A percentile compares a stretch with the other conserved stretches of the same genome.
Evolutionary conservation across 2,888 invertebrate species (phyloP).

Genomic region (Myathropa florea): DNA sequence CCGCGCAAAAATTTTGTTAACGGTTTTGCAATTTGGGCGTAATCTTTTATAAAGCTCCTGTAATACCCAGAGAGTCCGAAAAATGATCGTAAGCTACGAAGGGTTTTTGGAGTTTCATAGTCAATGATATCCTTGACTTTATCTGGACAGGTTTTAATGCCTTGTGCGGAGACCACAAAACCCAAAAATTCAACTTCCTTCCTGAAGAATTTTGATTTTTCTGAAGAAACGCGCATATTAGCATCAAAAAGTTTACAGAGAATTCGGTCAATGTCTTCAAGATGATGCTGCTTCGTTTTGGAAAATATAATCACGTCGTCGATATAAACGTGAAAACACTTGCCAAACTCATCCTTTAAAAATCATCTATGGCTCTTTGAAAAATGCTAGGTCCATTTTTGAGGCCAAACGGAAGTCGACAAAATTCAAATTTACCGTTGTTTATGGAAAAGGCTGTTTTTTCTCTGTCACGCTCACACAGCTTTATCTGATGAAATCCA

Average conservation of each 20-base stretch:
- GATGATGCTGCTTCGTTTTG: constrained; percentile 6
- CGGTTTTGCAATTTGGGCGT: constrained; percentile 22
- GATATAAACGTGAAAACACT: constrained; percentile 14
- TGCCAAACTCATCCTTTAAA: constrained; percentile 4
- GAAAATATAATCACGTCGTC: constrained; percentile 35
- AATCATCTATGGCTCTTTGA: constrained; percentile 16
- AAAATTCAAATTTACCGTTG: constrained; percentile 21
- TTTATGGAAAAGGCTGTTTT: constrained; percentile 18
- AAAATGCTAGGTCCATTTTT: constrained; percentile 29
- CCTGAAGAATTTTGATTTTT: constrained; percentile 40
- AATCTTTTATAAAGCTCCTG: constrained; percentile 17
- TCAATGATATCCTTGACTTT: constrained; percentile 48
- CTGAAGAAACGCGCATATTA: constrained; percentile 29
- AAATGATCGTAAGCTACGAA: constrained; percentile 28
- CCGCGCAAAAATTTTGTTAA: constrained; percentile 7
- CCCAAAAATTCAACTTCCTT: constrained; percentile 44
- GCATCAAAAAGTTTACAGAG: not conserved
- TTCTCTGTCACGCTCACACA: constrained; percentile 1
- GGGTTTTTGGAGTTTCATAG: constrained; percentile 39
- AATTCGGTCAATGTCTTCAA: constrained; percentile 8
- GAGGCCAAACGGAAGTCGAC: constrained; percentile 15
- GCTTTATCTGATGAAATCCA: constrained; percentile 20
- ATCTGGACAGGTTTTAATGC: constrained; percentile 41
- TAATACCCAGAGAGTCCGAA: constrained; percentile 28
- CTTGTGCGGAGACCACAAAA: constrained; percentile 42